Percentiles rank a stretch among this genome's conserved stretches.
Conservation (phyloP, 2,797 vertebrate species). For the Oreonectes daqikongensis region DNA sequence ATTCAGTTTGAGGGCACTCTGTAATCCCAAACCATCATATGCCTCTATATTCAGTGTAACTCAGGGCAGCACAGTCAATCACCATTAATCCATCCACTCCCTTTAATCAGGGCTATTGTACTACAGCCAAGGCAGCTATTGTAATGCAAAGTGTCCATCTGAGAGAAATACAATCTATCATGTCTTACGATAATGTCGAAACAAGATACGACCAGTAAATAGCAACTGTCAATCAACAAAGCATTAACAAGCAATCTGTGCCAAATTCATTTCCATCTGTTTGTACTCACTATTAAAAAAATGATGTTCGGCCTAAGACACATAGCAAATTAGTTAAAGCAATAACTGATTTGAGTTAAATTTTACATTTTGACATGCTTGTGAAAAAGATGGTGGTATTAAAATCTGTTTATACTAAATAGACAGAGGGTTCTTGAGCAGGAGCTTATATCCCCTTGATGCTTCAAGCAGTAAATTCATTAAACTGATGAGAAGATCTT, state of each 20-base stretch:
- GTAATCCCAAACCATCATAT: conserved; percentile 16
- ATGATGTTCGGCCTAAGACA: not conserved
- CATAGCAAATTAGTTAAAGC: not conserved
- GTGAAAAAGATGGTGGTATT: not conserved
- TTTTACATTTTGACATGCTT: not conserved
- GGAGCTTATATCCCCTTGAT: conserved; percentile 5
- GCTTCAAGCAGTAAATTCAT: conserved; percentile 15
- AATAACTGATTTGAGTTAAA: not conserved
- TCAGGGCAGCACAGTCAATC: conserved; percentile 35
- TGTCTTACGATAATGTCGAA: conserved; percentile 34
- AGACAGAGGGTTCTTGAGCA: not conserved
- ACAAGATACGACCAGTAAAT: conserved; percentile 37
- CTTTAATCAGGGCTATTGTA: conserved; percentile 48
- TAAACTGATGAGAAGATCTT: conserved; percentile 12
- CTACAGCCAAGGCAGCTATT: conserved; percentile 26
- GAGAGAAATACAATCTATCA: conserved; percentile 45
- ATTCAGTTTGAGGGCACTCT: not conserved
- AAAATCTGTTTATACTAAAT: not conserved
- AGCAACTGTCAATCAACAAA: conserved; percentile 31
- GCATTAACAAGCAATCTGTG: conserved; percentile 11
- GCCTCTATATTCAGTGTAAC: conserved; percentile 25
- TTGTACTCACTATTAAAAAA: not conserved
- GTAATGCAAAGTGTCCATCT: conserved; percentile 36
- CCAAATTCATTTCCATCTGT: conserved; percentile 33
- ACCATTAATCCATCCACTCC: conserved; percentile 39